These are phyloP conservation scores for Eretmocerus hayati DNA, from an alignment of 2,888 invertebrate genomes.

Conservation along the genomic window DNA sequence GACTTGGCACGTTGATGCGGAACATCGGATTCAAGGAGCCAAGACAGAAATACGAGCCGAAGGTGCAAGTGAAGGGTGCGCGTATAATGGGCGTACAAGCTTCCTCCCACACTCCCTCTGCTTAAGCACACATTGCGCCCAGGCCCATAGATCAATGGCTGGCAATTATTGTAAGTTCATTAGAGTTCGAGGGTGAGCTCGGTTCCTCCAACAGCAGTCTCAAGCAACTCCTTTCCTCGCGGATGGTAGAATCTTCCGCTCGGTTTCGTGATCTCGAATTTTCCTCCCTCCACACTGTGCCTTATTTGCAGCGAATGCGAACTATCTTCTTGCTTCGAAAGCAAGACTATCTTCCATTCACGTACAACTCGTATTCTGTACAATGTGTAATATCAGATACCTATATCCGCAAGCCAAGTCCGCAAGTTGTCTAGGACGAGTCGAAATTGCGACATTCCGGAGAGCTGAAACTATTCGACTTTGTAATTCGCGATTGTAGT, in stretches of 20 bases:
- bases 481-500: constrained; percentile 48
- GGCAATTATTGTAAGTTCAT: constrained; percentile 48
- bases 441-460: constrained; percentile 47
- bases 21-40: constrained; percentile 36
- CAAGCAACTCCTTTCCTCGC: constrained; percentile 6
- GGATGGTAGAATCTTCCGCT: too few relatives aligned
- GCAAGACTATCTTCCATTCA: neutral
- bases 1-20: constrained; percentile 18
- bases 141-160: constrained; percentile 46
- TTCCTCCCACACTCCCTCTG: neutral
- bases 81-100: constrained; percentile 29
- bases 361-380: too few relatives aligned
- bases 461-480: constrained; percentile 47
- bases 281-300: constrained; percentile 9
- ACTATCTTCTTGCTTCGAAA: constrained; percentile 30
- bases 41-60: constrained; percentile 23
- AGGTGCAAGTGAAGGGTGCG: constrained; percentile 25
- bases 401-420: too few relatives aligned
- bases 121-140: constrained; percentile 39
- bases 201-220: neutral
- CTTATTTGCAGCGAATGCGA: constrained; percentile 16
- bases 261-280: too few relatives aligned
- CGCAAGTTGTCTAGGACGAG: too few relatives aligned
- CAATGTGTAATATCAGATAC: too few relatives aligned
- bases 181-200: constrained; percentile 30